Evolutionary conservation across 1,140 invertebrate genomes (phyloP), one percentile per base, ranked within the genome.

Genomic region (Gryllus bimaculatus): DNA sequence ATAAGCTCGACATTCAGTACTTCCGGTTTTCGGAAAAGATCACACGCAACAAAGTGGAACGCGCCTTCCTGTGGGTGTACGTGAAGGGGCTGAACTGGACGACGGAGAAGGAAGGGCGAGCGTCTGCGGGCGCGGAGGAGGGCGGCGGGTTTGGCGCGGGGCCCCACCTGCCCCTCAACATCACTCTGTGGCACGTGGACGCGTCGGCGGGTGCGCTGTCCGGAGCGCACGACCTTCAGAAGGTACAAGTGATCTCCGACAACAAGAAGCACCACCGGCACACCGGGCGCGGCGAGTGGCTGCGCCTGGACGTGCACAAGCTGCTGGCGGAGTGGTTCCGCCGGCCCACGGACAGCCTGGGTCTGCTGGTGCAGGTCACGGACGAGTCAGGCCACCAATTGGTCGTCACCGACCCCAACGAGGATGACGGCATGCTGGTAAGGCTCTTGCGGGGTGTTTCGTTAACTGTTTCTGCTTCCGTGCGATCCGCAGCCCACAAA

Each of bases 251-350:
- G 54, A 10, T 66, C 54, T 10, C 54, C 54, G 54, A 66, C 54
- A 66, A 10, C 54, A 66, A 66, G 54, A 66, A 66, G 54, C 54
- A 66, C 54, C 54, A 83, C 79, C 21, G 82, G 82, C 0, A 82
- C 81, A 81, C 13, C 84, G 85, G 88, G 8, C 82, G 84, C 12
- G 93, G 93, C 0, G 88, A 88, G 76, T 95, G 93, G 93, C 84
- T 94, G 12, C 90, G 90, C 79, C 86, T 95, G 13, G 93, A 95
- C 82, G 86, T 95, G 0, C 91, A 91, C n/a, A 88, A 89, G n/a
- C 89, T 93, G 84, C 90, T 95, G 5, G 88, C 89, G 73, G 90
- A 93, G 66, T 95, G 93, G 92, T 91, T 93, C 84, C 90, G 90
- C 74, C 88, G 91, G 82, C 90, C 92, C 1, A 86, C 90, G 74